phyloP scores from a whole-genome alignment of 2,888 invertebrate genomes.

The Morinoia aosen region DNA sequence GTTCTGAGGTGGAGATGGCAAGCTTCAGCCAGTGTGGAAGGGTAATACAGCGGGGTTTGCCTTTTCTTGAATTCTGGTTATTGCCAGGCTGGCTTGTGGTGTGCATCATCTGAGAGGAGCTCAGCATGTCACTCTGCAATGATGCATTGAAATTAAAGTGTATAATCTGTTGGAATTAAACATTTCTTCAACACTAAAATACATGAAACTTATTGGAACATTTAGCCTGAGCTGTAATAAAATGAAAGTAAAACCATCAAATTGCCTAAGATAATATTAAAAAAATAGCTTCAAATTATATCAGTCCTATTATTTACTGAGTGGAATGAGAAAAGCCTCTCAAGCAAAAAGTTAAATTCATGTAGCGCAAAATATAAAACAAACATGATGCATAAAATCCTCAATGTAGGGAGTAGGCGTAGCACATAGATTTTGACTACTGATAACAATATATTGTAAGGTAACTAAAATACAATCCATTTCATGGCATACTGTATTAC shows the following conservation, averaged over 20 bases:
- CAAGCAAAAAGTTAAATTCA: neutral
- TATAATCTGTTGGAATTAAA: neutral
- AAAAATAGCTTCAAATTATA: neutral
- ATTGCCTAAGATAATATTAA: neutral
- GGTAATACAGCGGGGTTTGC: neutral
- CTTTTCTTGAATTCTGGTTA: neutral
- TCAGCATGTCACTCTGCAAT: neutral
- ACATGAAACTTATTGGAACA: neutral
- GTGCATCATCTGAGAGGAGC: neutral
- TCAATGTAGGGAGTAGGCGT: neutral
- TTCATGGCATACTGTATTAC: neutral
- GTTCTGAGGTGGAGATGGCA: neutral
- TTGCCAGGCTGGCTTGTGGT: neutral
- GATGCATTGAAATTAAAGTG: neutral
- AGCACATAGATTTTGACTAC: neutral
- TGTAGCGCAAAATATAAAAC: neutral
- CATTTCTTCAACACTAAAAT: neutral
- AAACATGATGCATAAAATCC: neutral
- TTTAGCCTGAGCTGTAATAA: too few species aligned
- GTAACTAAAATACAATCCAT: too few species aligned
- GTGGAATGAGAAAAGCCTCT: neutral
- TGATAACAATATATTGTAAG: neutral
- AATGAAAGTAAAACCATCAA: neutral
- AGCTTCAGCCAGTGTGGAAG: slow-evolving; percentile 26
- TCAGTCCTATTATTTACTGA: neutral